A percentile compares a stretch with the other conserved stretches of the same genome.
Evolutionary conservation across 2,113 vertebrate species (phyloP).

Genomic region (Melospiza georgiana): DNA sequence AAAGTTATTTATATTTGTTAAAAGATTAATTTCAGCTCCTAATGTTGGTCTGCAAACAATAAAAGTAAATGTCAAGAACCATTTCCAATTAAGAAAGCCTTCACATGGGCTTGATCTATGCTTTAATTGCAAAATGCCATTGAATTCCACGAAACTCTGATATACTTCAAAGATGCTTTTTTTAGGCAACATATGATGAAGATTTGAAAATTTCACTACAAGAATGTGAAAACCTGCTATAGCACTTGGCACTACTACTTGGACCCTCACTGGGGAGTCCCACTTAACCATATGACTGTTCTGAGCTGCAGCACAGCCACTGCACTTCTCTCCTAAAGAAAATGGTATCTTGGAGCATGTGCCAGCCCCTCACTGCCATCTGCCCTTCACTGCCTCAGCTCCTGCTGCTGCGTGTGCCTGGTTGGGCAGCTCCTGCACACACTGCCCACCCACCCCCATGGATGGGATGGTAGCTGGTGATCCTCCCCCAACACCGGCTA

Average conservation of each 20-base stretch:
- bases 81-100: background rate
- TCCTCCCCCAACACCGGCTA: background rate
- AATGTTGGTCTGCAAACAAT: background rate
- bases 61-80: background rate
- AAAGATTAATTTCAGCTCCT: background rate
- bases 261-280: background rate
- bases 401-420: background rate
- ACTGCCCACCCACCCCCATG: background rate
- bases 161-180: background rate
- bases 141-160: background rate
- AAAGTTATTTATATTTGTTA: background rate
- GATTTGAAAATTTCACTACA: background rate
- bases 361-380: accelerated
- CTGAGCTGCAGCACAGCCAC: background rate
- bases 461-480: background rate
- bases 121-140: background rate
- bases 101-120: background rate
- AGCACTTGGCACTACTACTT: background rate
- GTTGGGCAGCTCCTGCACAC: background rate
- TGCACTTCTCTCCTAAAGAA: background rate
- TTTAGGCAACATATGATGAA: background rate
- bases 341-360: background rate
- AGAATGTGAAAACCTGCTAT: background rate
- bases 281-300: background rate
- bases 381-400: background rate